These are phyloP conservation scores for Bibio marci DNA, from an alignment of 2,888 invertebrate genomes.

Conservation along the genomic window DNA sequence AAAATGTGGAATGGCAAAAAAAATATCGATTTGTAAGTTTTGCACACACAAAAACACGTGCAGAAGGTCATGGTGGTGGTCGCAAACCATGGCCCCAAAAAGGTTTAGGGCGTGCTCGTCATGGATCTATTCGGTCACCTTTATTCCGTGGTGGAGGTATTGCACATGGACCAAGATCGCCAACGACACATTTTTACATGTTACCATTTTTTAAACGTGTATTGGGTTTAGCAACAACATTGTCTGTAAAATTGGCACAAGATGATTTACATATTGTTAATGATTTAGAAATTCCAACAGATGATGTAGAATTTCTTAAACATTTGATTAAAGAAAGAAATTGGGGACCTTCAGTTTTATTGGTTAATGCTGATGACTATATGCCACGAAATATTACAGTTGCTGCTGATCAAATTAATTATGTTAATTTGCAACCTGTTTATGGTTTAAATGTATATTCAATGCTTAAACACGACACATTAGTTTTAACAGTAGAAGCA, in stretches of 20 bases:
- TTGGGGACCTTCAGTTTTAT: conserved; percentile 93
- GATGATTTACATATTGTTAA: conserved; percentile 88
- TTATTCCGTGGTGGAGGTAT: conserved; percentile 69
- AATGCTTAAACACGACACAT: conserved; percentile 89
- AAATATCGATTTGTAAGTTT: conserved; percentile 68
- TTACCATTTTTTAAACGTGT: conserved; percentile 61
- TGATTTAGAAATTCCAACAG: conserved; percentile 67
- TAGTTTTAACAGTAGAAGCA: conserved; percentile 73
- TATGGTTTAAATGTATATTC: conserved; percentile 93
- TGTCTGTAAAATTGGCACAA: conserved; percentile 87
- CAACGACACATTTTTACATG: conserved; percentile 87
- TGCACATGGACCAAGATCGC: conserved; percentile 81
- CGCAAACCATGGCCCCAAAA: conserved; percentile 97
- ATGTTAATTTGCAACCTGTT: conserved; percentile 86
- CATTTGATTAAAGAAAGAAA: conserved; percentile 67
- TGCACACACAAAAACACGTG: conserved; percentile 57
- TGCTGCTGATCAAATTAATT: conserved; percentile 60
- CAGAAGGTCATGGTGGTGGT: conserved; percentile 80
- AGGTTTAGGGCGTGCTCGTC: conserved; percentile 75
- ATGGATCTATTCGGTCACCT: conserved; percentile 84
- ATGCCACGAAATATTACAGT: conserved; percentile 77
- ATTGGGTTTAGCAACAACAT: conserved; percentile 60
- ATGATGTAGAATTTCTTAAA: conserved; percentile 58
- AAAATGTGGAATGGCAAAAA: conserved; percentile 75
- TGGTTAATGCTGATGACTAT: conserved; percentile 74